Conservation (phyloP, 2,797 vertebrate genomes). For the Cyclura pinguis region DNA sequence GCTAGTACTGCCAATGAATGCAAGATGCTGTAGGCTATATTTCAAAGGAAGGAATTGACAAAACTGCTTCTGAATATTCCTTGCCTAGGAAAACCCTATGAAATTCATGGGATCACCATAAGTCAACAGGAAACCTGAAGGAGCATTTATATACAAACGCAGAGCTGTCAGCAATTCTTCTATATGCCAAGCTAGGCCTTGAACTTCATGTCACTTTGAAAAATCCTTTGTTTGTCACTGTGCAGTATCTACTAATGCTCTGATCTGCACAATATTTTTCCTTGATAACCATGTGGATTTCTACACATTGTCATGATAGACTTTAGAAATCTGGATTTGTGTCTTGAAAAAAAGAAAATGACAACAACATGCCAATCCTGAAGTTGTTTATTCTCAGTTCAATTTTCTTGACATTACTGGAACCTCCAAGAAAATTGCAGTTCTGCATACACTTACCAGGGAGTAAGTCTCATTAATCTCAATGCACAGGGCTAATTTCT, state of each 20-base stretch:
- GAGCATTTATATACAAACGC: too few species aligned
- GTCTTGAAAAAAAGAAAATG: not conserved
- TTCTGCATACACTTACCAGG: not conserved
- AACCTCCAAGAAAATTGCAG: not conserved
- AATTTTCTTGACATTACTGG: not conserved
- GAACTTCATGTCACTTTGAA: not conserved
- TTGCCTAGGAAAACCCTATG: too few species aligned
- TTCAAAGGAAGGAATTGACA: too few species aligned
- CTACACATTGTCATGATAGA: not conserved
- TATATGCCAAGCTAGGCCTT: not conserved
- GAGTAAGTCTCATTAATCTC: not conserved
- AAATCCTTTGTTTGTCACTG: not conserved
- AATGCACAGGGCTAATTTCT: not conserved
- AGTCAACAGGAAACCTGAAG: too few species aligned
- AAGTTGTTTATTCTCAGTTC: not conserved
- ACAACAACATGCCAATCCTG: not conserved
- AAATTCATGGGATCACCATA: too few species aligned
- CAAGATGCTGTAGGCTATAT: too few species aligned
- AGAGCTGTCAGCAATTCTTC: not conserved
- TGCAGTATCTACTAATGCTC: not conserved
- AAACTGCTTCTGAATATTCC: too few species aligned
- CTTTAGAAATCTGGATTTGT: not conserved
- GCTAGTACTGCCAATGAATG: too few species aligned
- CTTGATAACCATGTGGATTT: not conserved
- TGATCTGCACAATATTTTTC: not conserved